Conservation (phyloP, 2,888 invertebrate genomes). For the Schizaphis graminum region DNA sequence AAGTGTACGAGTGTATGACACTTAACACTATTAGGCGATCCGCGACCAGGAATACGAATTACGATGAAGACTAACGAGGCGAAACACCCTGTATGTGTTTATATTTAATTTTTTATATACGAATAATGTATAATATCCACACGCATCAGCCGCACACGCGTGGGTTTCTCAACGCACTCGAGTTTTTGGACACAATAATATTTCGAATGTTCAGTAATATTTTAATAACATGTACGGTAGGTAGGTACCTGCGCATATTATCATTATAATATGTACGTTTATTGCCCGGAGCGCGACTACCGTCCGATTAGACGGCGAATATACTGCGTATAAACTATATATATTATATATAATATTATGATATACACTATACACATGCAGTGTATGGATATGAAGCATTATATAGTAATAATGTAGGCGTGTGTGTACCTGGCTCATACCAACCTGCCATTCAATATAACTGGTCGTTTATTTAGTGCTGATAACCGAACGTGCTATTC, state of each 20-base stretch:
- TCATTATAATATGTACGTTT: neutral
- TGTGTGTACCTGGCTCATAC: neutral
- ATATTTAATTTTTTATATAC: neutral
- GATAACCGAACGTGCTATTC: neutral
- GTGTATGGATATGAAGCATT: neutral
- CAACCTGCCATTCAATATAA: too few species aligned
- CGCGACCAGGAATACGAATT: neutral
- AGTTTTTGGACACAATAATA: neutral
- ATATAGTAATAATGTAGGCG: neutral
- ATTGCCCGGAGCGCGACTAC: neutral
- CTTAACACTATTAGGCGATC: neutral
- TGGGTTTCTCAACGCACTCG: neutral
- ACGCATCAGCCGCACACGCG: neutral
- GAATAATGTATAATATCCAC: neutral
- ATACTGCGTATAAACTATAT: neutral
- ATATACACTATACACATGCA: neutral
- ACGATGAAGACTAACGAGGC: neutral
- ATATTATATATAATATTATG: too few species aligned
- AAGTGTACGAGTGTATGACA: neutral
- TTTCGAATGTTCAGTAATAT: neutral
- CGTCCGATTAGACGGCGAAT: neutral
- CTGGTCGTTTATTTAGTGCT: neutral
- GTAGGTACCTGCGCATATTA: neutral
- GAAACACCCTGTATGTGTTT: neutral
- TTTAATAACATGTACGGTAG: neutral